A percentile compares a stretch with the other conserved stretches of the same genome.
These are phyloP conservation scores for Garrulus glandarius DNA, from an alignment of 2,797 vertebrate species.

Conservation along the genomic window DNA sequence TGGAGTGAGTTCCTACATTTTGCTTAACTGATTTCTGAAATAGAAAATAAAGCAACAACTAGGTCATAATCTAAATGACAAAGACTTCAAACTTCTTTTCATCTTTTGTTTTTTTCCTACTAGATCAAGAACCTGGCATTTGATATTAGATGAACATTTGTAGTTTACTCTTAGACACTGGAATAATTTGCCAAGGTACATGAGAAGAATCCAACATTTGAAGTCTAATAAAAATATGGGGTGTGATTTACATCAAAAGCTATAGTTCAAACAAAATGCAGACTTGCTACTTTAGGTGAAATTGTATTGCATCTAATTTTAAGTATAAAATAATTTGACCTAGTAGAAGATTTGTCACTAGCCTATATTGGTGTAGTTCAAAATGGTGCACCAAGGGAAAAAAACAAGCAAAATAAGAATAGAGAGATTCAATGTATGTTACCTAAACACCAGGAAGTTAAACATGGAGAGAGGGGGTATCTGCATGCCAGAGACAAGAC, in stretches of 20 bases:
- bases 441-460: neutral
- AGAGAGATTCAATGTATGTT: neutral
- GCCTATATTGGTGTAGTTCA: neutral
- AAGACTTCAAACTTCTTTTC: slow-evolving; percentile 6
- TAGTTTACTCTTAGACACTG: neutral
- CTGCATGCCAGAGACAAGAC: neutral
- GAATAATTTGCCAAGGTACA: neutral
- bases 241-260: neutral
- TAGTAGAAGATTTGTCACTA: neutral
- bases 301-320: neutral
- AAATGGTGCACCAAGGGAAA: neutral
- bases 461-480: neutral
- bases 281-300: neutral
- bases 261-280: neutral
- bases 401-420: neutral
- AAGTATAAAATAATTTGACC: neutral
- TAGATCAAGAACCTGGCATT: neutral
- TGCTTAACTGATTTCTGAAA: neutral
- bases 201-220: neutral
- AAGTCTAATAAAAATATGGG: neutral
- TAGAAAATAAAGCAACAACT: slow-evolving; percentile 1
- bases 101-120: neutral
- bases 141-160: neutral
- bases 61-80: slow-evolving; percentile 1
- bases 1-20: neutral